These are phyloP conservation scores for Chrysochloris asiatica DNA, from an alignment of 2,113 vertebrate genomes.

Conservation along the genomic window DNA sequence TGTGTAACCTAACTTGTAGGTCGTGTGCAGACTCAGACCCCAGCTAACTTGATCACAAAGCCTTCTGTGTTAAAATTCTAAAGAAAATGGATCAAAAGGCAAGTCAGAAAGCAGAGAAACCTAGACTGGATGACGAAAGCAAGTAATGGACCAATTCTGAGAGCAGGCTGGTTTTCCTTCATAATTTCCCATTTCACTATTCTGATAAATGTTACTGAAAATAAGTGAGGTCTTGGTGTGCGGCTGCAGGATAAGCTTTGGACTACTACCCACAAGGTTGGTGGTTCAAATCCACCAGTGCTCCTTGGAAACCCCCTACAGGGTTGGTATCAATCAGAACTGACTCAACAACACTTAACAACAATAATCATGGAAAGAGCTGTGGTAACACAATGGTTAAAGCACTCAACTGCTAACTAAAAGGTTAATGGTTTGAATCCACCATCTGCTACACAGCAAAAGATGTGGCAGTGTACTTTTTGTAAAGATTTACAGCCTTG, in stretches of 20 bases:
- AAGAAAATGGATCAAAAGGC: neutral
- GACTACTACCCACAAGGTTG: too few relatives aligned
- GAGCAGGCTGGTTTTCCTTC: fast-evolving
- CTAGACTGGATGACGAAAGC: fast-evolving
- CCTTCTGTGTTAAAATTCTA: neutral
- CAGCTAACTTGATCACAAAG: neutral
- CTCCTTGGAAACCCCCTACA: too few relatives aligned
- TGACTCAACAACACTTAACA: too few relatives aligned
- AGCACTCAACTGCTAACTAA: neutral
- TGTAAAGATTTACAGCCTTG: neutral
- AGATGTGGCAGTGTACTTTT: too few relatives aligned
- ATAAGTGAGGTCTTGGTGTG: too few relatives aligned
- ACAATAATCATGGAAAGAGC: too few relatives aligned
- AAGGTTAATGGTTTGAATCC: neutral
- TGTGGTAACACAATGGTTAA: neutral
- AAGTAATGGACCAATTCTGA: too few relatives aligned
- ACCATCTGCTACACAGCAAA: too few relatives aligned
- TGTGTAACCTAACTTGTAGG: neutral
- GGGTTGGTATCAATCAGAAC: too few relatives aligned
- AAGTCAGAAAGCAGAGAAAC: neutral
- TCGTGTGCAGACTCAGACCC: neutral
- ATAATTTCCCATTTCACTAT: neutral
- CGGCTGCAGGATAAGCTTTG: too few relatives aligned
- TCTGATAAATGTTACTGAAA: neutral
- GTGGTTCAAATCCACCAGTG: too few relatives aligned